Percentiles rank a stretch among this genome's conserved stretches.
Conservation (phyloP, 2,888 invertebrate species). For the Drosophila borborema region DNA sequence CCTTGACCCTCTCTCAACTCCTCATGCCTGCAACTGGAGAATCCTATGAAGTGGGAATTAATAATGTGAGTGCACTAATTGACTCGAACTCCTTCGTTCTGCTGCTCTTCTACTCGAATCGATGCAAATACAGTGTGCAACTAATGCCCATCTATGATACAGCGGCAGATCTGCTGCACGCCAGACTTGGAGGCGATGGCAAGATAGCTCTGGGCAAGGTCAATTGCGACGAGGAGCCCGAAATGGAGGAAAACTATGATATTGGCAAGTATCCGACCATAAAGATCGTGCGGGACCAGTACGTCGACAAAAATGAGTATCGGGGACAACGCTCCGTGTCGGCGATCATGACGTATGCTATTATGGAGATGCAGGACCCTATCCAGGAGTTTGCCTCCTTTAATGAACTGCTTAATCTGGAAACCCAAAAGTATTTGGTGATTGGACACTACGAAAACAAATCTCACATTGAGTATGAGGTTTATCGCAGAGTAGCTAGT, state of each 20-base stretch:
- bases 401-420: slow-evolving; percentile 89
- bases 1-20: not conserved
- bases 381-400: slow-evolving; percentile 90
- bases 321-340: slow-evolving; percentile 94
- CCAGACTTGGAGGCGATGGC: slow-evolving; percentile 90
- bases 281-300: slow-evolving; percentile 95
- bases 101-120: slow-evolving; percentile 98
- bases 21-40: not conserved
- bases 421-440: slow-evolving; percentile 90
- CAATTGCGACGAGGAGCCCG: slow-evolving; percentile 95
- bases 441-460: slow-evolving; percentile 93
- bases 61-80: slow-evolving; percentile 28
- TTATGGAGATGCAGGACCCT: slow-evolving; percentile 93
- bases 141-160: slow-evolving; percentile 97
- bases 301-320: slow-evolving; percentile 90
- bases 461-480: slow-evolving; percentile 91
- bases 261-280: slow-evolving; percentile 98
- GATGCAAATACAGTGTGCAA: slow-evolving; percentile 98
- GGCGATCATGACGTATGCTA: slow-evolving; percentile 93
- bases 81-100: slow-evolving; percentile 94
- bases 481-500: slow-evolving; percentile 91
- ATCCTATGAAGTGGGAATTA: slow-evolving; percentile 10
- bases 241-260: slow-evolving; percentile 92
- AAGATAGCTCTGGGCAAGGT: slow-evolving; percentile 96
- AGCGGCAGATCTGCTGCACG: slow-evolving; percentile 89